These are phyloP conservation scores for Tuberolachnus salignus DNA, from an alignment of 2,888 invertebrate genomes.

Conservation along the genomic window DNA sequence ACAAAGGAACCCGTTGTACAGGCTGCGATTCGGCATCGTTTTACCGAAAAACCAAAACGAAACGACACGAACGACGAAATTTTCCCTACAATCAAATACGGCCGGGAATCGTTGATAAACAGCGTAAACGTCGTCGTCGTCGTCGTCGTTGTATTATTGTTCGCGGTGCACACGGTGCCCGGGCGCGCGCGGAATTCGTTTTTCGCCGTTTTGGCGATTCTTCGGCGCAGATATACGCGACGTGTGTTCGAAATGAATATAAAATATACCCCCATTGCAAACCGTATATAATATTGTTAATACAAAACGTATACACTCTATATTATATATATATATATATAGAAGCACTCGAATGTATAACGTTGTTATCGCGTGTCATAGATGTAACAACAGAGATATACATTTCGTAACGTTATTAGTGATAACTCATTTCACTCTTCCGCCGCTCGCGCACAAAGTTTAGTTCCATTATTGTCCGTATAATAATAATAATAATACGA, in stretches of 20 bases:
- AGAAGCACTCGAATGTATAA: slow-evolving; percentile 36
- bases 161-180: too few relatives aligned
- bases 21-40: not conserved
- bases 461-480: slow-evolving; percentile 45
- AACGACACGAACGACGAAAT: not conserved
- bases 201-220: slow-evolving; percentile 10
- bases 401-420: slow-evolving; percentile 40
- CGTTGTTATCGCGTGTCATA: slow-evolving; percentile 43
- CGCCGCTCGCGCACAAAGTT: slow-evolving; percentile 22
- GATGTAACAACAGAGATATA: slow-evolving; percentile 29
- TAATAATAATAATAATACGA: not conserved
- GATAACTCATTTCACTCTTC: slow-evolving; percentile 53
- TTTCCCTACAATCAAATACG: too few relatives aligned
- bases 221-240: not conserved
- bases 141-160: too few relatives aligned
- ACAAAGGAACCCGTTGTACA: too few relatives aligned
- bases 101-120: too few relatives aligned
- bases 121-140: too few relatives aligned
- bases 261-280: not conserved
- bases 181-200: slow-evolving; percentile 3
- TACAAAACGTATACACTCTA: too few relatives aligned
- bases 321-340: too few relatives aligned
- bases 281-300: not conserved
- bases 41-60: not conserved
- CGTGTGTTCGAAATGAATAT: slow-evolving; percentile 18